Conservation (phyloP, 2,888 invertebrate genomes). For the Troglohyphantes excavatus region DNA sequence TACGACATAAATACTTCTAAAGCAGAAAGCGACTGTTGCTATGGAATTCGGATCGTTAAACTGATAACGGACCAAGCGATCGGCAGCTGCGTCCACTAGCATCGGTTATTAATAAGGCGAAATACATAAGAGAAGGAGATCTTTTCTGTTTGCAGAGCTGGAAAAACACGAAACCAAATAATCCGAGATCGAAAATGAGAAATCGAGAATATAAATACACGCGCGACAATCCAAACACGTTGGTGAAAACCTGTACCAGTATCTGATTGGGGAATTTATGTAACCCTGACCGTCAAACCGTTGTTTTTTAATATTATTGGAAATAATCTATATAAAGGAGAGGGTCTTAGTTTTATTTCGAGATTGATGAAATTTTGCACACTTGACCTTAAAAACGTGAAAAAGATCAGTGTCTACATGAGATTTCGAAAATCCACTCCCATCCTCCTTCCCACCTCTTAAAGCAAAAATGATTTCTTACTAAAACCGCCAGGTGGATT, state of each 20-base stretch:
- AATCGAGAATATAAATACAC: neutral
- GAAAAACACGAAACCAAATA: neutral
- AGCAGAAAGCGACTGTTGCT: neutral
- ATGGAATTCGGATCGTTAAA: neutral
- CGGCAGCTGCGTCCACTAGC: conserved; percentile 8
- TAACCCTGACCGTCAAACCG: too few relatives aligned
- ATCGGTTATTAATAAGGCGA: conserved; percentile 21
- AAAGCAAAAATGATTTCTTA: too few relatives aligned
- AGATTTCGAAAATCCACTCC: too few relatives aligned
- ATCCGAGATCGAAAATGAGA: neutral
- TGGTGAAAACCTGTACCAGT: neutral
- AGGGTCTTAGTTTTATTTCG: too few relatives aligned
- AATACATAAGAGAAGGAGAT: neutral
- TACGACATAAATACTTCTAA: neutral
- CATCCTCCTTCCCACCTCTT: too few relatives aligned
- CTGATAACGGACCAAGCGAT: neutral
- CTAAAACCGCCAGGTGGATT: too few relatives aligned
- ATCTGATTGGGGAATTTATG: neutral
- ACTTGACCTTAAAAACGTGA: too few relatives aligned
- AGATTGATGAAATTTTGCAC: too few relatives aligned
- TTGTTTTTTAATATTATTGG: too few relatives aligned
- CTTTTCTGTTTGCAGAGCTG: conserved; percentile 36
- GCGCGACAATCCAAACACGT: conserved; percentile 35
- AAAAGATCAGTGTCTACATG: too few relatives aligned
- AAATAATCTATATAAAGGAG: too few relatives aligned